A percentile compares a stretch with the other conserved stretches of the same genome.
Evolutionary conservation across 2,888 invertebrate genomes (phyloP).

Genomic region (Athripsodes cinereus): DNA sequence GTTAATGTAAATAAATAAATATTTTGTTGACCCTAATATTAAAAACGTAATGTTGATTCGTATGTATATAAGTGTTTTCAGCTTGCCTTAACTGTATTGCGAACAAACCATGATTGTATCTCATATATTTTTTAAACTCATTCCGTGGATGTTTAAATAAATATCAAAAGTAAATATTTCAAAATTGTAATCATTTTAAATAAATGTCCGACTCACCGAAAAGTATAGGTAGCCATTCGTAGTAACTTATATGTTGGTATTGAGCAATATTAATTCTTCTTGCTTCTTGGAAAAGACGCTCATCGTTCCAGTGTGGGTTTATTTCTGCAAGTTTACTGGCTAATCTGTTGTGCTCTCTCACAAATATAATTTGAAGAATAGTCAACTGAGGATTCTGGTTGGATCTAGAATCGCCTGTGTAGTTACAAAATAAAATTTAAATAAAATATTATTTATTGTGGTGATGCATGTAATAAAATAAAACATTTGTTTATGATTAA

Average conservation of each 20-base stretch:
- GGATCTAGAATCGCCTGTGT: constrained; percentile 35
- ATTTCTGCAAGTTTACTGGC: constrained; percentile 38
- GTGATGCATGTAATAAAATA: too few relatives aligned
- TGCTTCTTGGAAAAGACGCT: constrained; percentile 45
- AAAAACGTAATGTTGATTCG: too few relatives aligned
- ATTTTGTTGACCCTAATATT: too few relatives aligned
- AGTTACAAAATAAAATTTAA: background rate
- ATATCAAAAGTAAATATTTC: too few relatives aligned
- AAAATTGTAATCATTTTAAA: too few relatives aligned
- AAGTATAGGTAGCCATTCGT: constrained; percentile 49
- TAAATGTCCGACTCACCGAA: constrained; percentile 34
- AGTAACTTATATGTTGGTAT: constrained; percentile 47
- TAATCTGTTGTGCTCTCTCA: constrained; percentile 48
- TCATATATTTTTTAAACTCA: too few relatives aligned
- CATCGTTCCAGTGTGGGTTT: constrained; percentile 50
- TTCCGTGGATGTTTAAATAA: too few relatives aligned
- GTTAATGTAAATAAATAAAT: too few relatives aligned
- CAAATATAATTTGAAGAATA: constrained; percentile 42
- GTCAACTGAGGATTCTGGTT: constrained; percentile 46
- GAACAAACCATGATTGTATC: too few relatives aligned
- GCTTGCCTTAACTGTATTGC: too few relatives aligned
- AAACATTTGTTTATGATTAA: too few relatives aligned
- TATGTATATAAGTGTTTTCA: too few relatives aligned
- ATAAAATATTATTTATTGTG: background rate
- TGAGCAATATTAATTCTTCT: constrained; percentile 45